Evolutionary conservation across 2,113 vertebrate species (phyloP).

Genomic region (Manacus vitellinus): DNA sequence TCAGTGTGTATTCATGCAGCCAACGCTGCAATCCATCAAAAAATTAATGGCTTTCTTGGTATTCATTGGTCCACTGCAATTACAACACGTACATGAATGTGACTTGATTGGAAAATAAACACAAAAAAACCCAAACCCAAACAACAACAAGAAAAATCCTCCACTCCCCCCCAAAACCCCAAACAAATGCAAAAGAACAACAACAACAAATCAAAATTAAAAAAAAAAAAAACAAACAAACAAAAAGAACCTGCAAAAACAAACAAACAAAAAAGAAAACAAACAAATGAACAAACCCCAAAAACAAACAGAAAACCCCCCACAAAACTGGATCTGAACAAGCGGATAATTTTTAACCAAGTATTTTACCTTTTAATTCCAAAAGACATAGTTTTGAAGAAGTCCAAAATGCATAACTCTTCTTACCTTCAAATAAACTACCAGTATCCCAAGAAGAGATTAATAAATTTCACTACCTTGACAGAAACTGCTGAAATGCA

Average conservation of each 20-base stretch:
- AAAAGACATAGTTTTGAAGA: background rate
- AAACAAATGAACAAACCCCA: background rate
- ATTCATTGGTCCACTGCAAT: background rate
- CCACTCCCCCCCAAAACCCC: background rate
- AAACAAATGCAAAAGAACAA: background rate
- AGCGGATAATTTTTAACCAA: background rate
- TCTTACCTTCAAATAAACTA: background rate
- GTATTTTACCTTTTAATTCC: background rate
- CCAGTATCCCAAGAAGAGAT: background rate
- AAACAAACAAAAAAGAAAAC: background rate
- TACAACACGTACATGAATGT: background rate
- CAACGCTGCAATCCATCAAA: background rate
- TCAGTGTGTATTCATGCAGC: background rate
- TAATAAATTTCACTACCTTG: background rate
- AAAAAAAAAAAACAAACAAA: background rate
- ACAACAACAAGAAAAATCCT: background rate
- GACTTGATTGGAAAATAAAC: background rate
- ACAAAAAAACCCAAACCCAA: background rate
- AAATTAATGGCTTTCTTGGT: background rate
- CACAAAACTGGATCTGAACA: background rate
- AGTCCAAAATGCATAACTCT: background rate
- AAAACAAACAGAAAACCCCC: background rate
- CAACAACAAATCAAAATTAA: background rate
- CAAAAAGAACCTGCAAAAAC: background rate
- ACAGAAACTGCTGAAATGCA: background rate